Conservation (phyloP, 2,888 invertebrate species). For the Hirtodrosophila duncani region DNA sequence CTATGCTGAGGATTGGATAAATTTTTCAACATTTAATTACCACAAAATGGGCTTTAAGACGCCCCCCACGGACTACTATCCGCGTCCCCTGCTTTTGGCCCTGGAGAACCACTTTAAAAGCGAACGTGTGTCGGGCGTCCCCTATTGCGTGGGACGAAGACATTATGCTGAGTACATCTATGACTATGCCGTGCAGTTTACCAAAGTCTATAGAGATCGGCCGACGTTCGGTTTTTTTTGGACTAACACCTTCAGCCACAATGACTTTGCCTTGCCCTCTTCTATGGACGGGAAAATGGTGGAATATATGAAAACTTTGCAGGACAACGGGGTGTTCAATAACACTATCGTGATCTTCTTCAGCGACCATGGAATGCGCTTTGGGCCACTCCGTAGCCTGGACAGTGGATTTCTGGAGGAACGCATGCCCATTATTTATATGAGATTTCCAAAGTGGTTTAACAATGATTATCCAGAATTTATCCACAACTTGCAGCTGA, state of each 20-base stretch:
- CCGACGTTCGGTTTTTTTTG: constrained; percentile 87
- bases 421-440: constrained; percentile 85
- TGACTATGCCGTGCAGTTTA: constrained; percentile 84
- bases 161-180: constrained; percentile 84
- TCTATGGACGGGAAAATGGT: constrained; percentile 83
- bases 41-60: constrained; percentile 84
- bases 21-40: constrained; percentile 84
- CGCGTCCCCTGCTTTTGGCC: constrained; percentile 85
- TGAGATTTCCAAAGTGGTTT: constrained; percentile 84
- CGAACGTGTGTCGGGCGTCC: constrained; percentile 78
- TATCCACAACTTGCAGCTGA: constrained; percentile 80
- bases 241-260: constrained; percentile 88
- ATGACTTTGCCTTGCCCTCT: constrained; percentile 82
- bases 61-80: constrained; percentile 89
- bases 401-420: constrained; percentile 87
- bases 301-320: constrained; percentile 81
- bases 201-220: constrained; percentile 80
- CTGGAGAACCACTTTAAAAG: constrained; percentile 81
- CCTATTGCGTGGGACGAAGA: constrained; percentile 82
- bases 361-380: constrained; percentile 88
- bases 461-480: constrained; percentile 79
- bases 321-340: constrained; percentile 80
- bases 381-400: constrained; percentile 83
- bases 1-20: constrained; percentile 86
- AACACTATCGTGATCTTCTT: constrained; percentile 85